Evolutionary conservation across 2,888 invertebrate species (phyloP).

Genomic region (Norana najaformis): DNA sequence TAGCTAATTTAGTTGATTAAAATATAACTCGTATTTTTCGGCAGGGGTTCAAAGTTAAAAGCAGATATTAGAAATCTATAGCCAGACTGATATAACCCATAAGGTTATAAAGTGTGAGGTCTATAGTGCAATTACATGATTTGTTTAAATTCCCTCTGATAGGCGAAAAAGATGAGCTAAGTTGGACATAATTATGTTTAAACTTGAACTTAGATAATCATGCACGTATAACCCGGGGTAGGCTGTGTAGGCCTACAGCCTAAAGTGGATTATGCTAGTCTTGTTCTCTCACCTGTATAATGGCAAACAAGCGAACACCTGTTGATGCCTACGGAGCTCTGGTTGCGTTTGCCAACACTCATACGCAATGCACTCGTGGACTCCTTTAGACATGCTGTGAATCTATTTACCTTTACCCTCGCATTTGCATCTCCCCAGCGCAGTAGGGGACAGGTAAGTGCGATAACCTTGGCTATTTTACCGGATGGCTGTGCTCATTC

Average conservation of each 20-base stretch:
- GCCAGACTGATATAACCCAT: no score
- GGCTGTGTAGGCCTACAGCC: not conserved
- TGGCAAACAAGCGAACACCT: not conserved
- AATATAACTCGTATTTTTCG: no score
- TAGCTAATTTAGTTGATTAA: no score
- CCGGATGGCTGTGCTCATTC: not conserved
- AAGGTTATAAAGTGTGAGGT: no score
- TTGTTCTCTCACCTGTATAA: not conserved
- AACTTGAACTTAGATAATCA: not conserved
- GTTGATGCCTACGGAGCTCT: not conserved
- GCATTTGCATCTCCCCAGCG: not conserved
- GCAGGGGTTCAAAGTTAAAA: no score
- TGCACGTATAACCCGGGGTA: not conserved
- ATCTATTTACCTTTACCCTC: not conserved
- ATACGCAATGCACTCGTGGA: not conserved
- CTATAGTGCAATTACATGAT: no score
- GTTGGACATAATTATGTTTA: not conserved
- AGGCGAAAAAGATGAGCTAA: not conserved
- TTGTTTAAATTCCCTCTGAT: no score
- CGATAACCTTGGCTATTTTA: not conserved
- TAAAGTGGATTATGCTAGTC: not conserved
- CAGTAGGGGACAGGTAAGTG: no score
- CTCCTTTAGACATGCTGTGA: not conserved
- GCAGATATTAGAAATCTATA: no score
- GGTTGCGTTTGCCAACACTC: not conserved